Conservation (phyloP, 2,113 vertebrate species). For the Stercorarius parasiticus region DNA sequence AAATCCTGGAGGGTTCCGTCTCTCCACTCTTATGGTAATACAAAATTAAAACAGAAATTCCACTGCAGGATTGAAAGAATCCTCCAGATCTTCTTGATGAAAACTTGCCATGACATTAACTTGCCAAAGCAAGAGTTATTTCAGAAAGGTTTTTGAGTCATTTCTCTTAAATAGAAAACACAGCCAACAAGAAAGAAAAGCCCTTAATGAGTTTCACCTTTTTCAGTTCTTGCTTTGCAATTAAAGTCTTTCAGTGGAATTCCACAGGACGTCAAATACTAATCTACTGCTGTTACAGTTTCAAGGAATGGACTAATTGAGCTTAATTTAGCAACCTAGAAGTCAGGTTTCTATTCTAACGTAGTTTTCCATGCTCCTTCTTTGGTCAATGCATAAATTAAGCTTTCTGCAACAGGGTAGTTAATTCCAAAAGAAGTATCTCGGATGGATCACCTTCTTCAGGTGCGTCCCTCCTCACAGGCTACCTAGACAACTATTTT, state of each 20-base stretch:
- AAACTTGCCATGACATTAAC: not conserved
- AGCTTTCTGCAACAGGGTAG: not conserved
- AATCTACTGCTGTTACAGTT: slow-evolving; percentile 42
- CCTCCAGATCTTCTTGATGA: not conserved
- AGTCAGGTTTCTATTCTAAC: not conserved
- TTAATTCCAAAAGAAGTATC: not conserved
- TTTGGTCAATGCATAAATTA: not conserved
- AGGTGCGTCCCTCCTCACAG: not conserved
- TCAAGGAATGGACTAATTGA: not conserved
- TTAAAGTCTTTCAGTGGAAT: slow-evolving; percentile 40
- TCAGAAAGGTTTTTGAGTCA: slow-evolving; percentile 5
- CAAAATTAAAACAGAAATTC: not conserved
- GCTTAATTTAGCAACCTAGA: not conserved
- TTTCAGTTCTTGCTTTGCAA: slow-evolving; percentile 15
- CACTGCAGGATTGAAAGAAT: slow-evolving; percentile 25
- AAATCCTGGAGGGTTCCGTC: not conserved
- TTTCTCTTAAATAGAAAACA: slow-evolving; percentile 20
- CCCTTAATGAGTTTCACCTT: slow-evolving; percentile 37
- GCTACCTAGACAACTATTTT: not conserved
- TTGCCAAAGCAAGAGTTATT: slow-evolving; percentile 32
- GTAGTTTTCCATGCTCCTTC: not conserved
- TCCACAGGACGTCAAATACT: slow-evolving; percentile 1
- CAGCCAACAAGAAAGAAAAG: slow-evolving; percentile 42
- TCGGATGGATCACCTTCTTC: not conserved
- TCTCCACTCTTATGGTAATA: not conserved